These are phyloP conservation scores for Sminthurinus signatus DNA, from an alignment of 1,140 invertebrate species.

Conservation along the genomic window DNA sequence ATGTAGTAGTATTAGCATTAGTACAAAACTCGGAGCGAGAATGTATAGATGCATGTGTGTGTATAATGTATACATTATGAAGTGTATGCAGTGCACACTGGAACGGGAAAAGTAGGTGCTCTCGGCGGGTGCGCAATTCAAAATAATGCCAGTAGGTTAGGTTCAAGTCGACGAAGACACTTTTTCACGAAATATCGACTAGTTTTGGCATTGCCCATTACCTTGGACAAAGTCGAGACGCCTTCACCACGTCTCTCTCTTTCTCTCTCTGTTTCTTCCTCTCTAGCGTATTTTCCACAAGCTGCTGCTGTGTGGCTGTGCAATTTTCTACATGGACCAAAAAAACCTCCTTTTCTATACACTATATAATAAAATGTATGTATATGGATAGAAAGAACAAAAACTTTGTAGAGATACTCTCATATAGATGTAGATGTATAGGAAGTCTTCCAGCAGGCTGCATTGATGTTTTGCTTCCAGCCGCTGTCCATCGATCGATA, in stretches of 20 bases:
- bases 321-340: too few species aligned
- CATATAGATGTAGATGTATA: too few species aligned
- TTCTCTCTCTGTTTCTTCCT: background rate
- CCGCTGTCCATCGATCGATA: conserved; percentile 11
- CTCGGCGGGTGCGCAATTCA: conserved; percentile 1
- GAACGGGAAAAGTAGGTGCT: background rate
- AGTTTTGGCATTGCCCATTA: conserved; percentile 28
- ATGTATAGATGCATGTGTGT: too few species aligned
- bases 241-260: background rate
- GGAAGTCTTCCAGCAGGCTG: background rate
- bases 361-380: background rate
- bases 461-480: background rate
- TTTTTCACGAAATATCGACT: conserved; percentile 15
- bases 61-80: too few species aligned
- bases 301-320: background rate
- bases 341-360: background rate
- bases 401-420: too few species aligned
- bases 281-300: too few species aligned
- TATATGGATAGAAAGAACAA: background rate
- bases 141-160: conserved; percentile 26
- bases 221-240: conserved; percentile 32
- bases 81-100: too few species aligned
- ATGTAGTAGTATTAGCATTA: too few species aligned
- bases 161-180: conserved; percentile 25
- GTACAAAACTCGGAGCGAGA: too few species aligned